Evolutionary conservation across 2,888 invertebrate genomes (phyloP).

Genomic region (Epicampocera succincta): DNA sequence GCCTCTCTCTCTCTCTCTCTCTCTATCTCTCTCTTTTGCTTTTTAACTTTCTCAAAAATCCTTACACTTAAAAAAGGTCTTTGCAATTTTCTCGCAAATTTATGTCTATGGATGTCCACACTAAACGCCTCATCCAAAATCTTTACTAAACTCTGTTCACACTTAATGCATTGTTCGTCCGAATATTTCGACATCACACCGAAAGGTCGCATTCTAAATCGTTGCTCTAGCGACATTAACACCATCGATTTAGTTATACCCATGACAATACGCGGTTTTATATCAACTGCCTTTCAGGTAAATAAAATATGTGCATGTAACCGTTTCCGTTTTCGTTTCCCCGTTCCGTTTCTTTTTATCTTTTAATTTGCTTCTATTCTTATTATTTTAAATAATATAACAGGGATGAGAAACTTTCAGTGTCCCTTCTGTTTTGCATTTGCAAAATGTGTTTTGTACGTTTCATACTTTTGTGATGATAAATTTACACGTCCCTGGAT

Average conservation of each 20-base stretch:
- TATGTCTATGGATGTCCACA: slow-evolving; percentile 77
- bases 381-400: too few species aligned
- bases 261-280: slow-evolving; percentile 78
- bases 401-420: too few species aligned
- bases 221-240: slow-evolving; percentile 85
- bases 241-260: slow-evolving; percentile 84
- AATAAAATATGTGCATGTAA: slow-evolving; percentile 64
- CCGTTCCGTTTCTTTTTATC: too few species aligned
- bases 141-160: slow-evolving; percentile 81
- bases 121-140: slow-evolving; percentile 77
- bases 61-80: slow-evolving; percentile 72
- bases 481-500: too few species aligned
- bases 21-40: slow-evolving; percentile 24
- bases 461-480: too few species aligned
- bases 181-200: slow-evolving; percentile 86
- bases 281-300: slow-evolving; percentile 80
- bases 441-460: too few species aligned
- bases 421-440: too few species aligned
- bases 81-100: slow-evolving; percentile 78
- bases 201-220: slow-evolving; percentile 85
- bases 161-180: slow-evolving; percentile 84
- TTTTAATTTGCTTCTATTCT: too few species aligned
- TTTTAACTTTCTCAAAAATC: slow-evolving; percentile 14
- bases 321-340: too few species aligned
- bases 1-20: too few species aligned